Evolutionary conservation across 2,888 invertebrate species (phyloP).

Genomic region (Acanthoscelides obtectus): DNA sequence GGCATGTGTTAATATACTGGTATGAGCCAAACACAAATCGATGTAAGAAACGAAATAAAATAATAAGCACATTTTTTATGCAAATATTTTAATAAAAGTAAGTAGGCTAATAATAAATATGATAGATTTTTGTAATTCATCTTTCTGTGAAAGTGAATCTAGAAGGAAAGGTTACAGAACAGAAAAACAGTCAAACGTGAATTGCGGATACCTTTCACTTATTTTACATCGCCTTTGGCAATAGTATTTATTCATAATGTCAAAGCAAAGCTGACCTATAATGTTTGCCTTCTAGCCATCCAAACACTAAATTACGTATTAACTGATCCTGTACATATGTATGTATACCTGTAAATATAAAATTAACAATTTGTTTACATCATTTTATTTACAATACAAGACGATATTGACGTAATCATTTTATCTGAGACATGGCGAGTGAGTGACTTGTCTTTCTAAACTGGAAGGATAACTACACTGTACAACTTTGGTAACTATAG

Average conservation of each 20-base stretch:
- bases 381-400: neutral
- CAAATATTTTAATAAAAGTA: neutral
- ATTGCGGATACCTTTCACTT: too few species aligned
- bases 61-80: neutral
- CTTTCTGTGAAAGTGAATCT: neutral
- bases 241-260: too few species aligned
- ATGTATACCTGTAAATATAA: neutral
- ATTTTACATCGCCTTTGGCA: too few species aligned
- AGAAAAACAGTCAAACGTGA: too few species aligned
- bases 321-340: neutral
- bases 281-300: neutral
- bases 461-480: too few species aligned
- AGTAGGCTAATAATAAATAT: neutral
- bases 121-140: neutral
- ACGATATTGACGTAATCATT: too few species aligned
- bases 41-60: neutral
- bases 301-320: neutral
- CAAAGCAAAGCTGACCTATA: neutral
- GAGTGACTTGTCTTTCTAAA: too few species aligned
- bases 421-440: too few species aligned
- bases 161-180: neutral
- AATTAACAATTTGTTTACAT: neutral
- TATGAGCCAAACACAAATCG: neutral
- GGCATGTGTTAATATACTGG: neutral
- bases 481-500: too few species aligned